These are phyloP conservation scores for Tupaia tana DNA, from an alignment of 2,113 vertebrate species.

Conservation along the genomic window DNA sequence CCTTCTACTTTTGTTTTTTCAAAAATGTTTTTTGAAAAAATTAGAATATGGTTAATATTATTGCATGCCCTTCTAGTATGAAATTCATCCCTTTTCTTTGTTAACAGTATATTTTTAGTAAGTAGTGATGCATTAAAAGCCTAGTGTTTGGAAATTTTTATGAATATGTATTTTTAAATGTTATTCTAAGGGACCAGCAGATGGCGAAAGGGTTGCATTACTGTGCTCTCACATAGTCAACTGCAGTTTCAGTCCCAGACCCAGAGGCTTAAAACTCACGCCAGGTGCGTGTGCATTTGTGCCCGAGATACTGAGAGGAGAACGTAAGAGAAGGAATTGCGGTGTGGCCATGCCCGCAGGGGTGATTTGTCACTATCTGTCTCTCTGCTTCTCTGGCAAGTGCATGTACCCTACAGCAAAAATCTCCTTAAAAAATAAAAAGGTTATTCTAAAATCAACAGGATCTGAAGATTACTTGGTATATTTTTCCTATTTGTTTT, in stretches of 20 bases:
- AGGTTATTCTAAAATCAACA: neutral
- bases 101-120: neutral
- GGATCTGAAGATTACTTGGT: neutral
- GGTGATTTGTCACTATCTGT: too few species aligned
- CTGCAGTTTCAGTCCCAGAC: too few species aligned
- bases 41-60: neutral
- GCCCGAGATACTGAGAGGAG: too few species aligned
- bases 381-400: too few species aligned
- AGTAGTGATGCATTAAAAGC: neutral
- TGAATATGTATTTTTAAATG: neutral
- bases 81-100: neutral
- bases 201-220: too few species aligned
- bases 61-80: neutral
- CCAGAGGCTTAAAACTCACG: too few species aligned
- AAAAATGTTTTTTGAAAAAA: neutral
- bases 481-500: neutral
- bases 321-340: too few species aligned
- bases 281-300: too few species aligned
- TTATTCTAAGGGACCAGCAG: neutral
- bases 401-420: too few species aligned
- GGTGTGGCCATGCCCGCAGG: too few species aligned
- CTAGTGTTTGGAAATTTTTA: neutral
- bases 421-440: neutral
- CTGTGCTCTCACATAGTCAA: too few species aligned
- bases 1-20: neutral